Evolutionary conservation across 1,140 invertebrate genomes (phyloP), one percentile per base, ranked within the genome.

Genomic region (Aradophagus sp.): DNA sequence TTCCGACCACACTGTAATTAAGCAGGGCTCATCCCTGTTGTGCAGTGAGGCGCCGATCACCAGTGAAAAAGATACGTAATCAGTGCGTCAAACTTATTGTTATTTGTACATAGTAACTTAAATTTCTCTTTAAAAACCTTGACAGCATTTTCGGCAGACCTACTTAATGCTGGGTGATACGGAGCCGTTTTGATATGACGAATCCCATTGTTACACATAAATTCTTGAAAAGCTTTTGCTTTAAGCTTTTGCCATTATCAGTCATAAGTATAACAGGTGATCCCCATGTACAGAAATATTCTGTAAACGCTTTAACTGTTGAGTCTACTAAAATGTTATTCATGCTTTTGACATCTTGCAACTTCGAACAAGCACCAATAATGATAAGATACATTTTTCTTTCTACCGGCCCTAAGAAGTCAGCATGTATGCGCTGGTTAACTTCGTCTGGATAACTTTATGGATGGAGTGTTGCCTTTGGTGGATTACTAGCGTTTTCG

Each of bases 391-490:
- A 79, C 61, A 69, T 77, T 31, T 53, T 61, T 8, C 68, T 47
- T n/a, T 74, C 16, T 7, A 79, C 29, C 2, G 77, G 78, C 1
- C 78, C 77, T 13, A 73, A 27, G 53, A 75, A 76, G 61, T 82
- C 78, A 10, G 62, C 45, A 62, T 82, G 78, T 13, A 82, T 35
- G 29, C 74, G 45, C 5, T 74, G 19, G 32, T 73, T 76, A 4
- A 63, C 56, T 7, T 55, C 50, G 16, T 58, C 36, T 1, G 74
- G 68, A 26, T 61, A 74, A 27, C 70, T 47, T 74, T 74, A 82
- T n/a, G n/a, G n/a, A n/a, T n/a, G n/a, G n/a, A n/a, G n/a, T n/a
- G n/a, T n/a, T n/a, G 45, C 61, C 76, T 61, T 31, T 31, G 53
- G 47, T 16, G 39, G 38, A 34, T 63, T 63, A 13, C 0, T 14